Percentiles rank a stretch among this genome's conserved stretches.
phyloP scores from a whole-genome alignment of 2,888 invertebrate species.

The Amitus sp. region DNA sequence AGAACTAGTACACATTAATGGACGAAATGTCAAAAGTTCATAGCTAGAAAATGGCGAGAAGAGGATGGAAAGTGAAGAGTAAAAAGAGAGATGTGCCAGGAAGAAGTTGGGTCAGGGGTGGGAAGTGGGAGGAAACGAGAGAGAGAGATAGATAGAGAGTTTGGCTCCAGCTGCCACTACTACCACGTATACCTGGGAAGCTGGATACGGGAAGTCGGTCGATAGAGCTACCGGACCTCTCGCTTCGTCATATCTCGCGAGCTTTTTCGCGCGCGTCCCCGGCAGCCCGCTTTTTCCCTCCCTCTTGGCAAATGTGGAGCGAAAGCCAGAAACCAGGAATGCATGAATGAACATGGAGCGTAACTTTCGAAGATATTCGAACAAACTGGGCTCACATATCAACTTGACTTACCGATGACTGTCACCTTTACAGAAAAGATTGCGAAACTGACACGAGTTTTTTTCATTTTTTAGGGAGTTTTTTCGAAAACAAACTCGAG shows the following conservation, averaged over 20 bases:
- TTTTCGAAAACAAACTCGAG: too few relatives aligned
- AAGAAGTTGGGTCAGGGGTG: slow-evolving; percentile 15
- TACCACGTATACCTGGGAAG: slow-evolving; percentile 55
- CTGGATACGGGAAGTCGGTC: slow-evolving; percentile 61
- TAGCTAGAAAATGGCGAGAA: slow-evolving; percentile 6
- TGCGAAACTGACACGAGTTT: too few relatives aligned
- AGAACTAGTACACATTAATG: slow-evolving; percentile 48
- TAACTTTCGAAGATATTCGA: background rate
- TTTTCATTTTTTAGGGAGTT: too few relatives aligned
- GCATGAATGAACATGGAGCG: slow-evolving; percentile 28
- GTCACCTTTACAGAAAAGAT: too few relatives aligned
- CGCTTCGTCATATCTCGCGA: slow-evolving; percentile 37
- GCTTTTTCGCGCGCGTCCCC: slow-evolving; percentile 12
- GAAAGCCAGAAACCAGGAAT: slow-evolving; percentile 13
- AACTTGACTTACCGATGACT: too few relatives aligned
- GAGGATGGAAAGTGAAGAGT: background rate
- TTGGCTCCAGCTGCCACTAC: slow-evolving; percentile 50
- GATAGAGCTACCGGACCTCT: slow-evolving; percentile 60
- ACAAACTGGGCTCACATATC: too few relatives aligned
- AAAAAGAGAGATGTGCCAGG: slow-evolving; percentile 11
- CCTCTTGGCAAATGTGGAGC: slow-evolving; percentile 13
- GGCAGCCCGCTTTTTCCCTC: slow-evolving; percentile 13
- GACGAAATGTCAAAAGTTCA: slow-evolving; percentile 55
- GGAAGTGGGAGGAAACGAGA: slow-evolving; percentile 22
- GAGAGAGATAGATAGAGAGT: slow-evolving; percentile 25